Percentiles rank a stretch among this genome's conserved stretches.
Conservation (phyloP, 2,888 invertebrate genomes). For the Microplitis deprimator region DNA sequence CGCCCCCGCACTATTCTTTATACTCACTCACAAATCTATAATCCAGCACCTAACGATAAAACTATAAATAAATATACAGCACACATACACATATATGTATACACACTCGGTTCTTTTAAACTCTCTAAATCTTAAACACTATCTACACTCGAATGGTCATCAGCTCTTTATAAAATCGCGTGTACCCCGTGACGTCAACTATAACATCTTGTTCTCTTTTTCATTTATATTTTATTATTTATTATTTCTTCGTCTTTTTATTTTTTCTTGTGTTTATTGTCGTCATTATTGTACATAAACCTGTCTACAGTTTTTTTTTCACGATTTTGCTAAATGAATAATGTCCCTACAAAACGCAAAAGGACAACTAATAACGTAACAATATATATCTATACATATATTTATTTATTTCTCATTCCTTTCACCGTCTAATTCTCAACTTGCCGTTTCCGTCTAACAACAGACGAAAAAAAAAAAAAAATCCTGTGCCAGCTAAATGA, state of each 20-base stretch:
- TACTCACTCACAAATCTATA: slow-evolving; percentile 2
- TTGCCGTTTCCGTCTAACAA: background rate
- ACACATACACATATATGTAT: slow-evolving; percentile 8
- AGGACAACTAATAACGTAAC: slow-evolving; percentile 11
- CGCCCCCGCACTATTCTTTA: slow-evolving; percentile 36
- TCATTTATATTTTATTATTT: slow-evolving; percentile 21
- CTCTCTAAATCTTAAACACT: slow-evolving; percentile 12
- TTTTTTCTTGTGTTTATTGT: slow-evolving; percentile 2
- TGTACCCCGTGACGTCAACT: slow-evolving; percentile 37
- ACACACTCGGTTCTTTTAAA: background rate
- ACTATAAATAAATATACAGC: background rate
- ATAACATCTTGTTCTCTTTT: slow-evolving; percentile 38
- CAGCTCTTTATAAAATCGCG: slow-evolving; percentile 48
- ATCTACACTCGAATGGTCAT: background rate
- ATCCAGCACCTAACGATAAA: background rate
- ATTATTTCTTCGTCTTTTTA: background rate
- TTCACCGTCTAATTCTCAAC: slow-evolving; percentile 5
- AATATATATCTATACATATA: background rate
- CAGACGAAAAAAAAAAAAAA: background rate
- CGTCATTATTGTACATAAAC: slow-evolving; percentile 12
- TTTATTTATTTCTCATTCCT: background rate
- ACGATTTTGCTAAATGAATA: slow-evolving; percentile 9
- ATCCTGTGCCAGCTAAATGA: background rate
- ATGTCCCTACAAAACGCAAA: slow-evolving; percentile 26
- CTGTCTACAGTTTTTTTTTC: slow-evolving; percentile 28